These are phyloP conservation scores for Rhabditoides inermis DNA, from an alignment of 2,888 invertebrate genomes.

Conservation along the genomic window DNA sequence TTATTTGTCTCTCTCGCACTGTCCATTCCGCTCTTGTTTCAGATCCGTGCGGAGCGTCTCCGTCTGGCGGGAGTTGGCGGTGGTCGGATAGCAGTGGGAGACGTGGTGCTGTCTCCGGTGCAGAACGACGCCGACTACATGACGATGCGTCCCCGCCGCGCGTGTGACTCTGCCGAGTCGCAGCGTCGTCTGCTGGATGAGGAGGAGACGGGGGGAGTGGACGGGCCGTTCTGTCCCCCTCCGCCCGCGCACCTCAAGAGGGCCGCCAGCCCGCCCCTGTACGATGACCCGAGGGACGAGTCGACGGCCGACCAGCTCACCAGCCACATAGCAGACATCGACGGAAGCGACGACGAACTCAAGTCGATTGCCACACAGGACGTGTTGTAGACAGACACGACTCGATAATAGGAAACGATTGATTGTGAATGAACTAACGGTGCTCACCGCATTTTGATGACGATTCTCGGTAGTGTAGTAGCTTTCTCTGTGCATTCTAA, in stretches of 20 bases:
- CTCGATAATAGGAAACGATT: too few species aligned
- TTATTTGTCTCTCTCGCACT: too few species aligned
- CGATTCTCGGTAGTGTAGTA: too few species aligned
- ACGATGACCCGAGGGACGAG: constrained; percentile 17
- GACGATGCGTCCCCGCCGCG: constrained; percentile 45
- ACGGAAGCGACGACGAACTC: constrained; percentile 10
- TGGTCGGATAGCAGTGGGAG: constrained; percentile 19
- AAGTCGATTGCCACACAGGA: background rate
- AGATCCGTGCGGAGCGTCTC: too few species aligned
- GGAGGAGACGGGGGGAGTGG: background rate
- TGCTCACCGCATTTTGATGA: too few species aligned
- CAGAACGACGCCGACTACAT: constrained; percentile 39
- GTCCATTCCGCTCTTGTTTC: background rate
- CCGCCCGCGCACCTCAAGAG: too few species aligned
- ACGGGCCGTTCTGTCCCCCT: too few species aligned
- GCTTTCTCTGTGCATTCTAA: too few species aligned
- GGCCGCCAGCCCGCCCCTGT: constrained; percentile 9
- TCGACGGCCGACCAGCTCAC: constrained; percentile 3
- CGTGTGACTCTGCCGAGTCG: constrained; percentile 12
- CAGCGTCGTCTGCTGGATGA: constrained; percentile 12
- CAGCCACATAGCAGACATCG: constrained; percentile 7
- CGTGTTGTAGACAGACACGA: too few species aligned
- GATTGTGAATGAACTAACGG: too few species aligned
- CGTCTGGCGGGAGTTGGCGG: constrained; percentile 10
- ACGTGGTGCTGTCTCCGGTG: constrained; percentile 26